Evolutionary conservation across 2,113 vertebrate genomes (phyloP).

Genomic region (Megaceryle maxima): DNA sequence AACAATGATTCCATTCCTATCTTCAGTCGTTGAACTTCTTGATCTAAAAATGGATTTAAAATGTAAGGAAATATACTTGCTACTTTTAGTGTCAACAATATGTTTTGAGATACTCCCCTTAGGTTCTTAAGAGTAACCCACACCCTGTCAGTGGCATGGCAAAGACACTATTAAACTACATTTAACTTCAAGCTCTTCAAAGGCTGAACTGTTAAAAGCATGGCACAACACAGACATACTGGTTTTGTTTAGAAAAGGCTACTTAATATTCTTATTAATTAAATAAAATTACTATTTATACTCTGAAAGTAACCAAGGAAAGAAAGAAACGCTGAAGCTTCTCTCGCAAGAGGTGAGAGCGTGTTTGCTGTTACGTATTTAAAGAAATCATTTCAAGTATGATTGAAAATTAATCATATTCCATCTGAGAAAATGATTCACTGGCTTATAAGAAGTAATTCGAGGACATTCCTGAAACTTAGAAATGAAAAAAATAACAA

Average conservation of each 20-base stretch:
- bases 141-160: not conserved
- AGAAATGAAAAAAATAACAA: not conserved
- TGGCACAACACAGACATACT: not conserved
- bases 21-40: conserved; percentile 90
- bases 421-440: not conserved
- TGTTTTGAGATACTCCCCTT: not conserved
- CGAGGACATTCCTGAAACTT: not conserved
- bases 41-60: conserved; percentile 77
- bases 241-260: not conserved
- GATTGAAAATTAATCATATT: not conserved
- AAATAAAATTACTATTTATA: not conserved
- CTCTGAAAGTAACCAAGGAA: not conserved
- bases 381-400: not conserved
- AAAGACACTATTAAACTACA: not conserved
- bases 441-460: not conserved
- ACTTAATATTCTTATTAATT: not conserved
- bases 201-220: not conserved
- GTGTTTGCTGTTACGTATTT: not conserved
- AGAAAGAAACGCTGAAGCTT: not conserved
- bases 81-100: not conserved
- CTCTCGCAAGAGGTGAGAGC: not conserved
- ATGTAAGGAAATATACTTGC: not conserved
- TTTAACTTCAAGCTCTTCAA: not conserved
- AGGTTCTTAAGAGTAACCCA: not conserved
- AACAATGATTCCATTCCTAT: conserved; percentile 89